A percentile compares a stretch with the other conserved stretches of the same genome.
These are phyloP conservation scores for Portevinia maculata DNA, from an alignment of 2,888 invertebrate genomes.

Conservation along the genomic window DNA sequence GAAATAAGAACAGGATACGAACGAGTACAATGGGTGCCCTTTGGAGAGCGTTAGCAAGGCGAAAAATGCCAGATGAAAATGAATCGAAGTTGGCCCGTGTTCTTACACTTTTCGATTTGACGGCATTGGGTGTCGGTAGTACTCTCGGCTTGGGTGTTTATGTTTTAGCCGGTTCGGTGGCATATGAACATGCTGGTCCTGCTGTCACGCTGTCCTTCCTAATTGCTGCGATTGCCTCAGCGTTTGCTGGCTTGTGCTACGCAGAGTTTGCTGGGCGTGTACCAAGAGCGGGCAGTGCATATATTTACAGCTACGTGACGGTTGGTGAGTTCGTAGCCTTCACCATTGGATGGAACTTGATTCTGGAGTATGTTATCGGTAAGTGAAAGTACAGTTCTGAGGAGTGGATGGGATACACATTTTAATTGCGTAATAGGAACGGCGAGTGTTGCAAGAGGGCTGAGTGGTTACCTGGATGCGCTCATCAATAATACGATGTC, in stretches of 20 bases:
- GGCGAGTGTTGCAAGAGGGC: slow-evolving; percentile 92
- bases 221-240: slow-evolving; percentile 95
- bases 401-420: too few species aligned
- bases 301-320: slow-evolving; percentile 96
- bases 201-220: slow-evolving; percentile 93
- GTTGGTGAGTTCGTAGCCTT: slow-evolving; percentile 96
- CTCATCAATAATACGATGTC: slow-evolving; percentile 87
- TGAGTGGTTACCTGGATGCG: slow-evolving; percentile 91
- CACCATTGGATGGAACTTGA: slow-evolving; percentile 96
- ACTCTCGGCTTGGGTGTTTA: slow-evolving; percentile 96
- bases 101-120: slow-evolving; percentile 91
- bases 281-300: slow-evolving; percentile 95
- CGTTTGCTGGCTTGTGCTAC: slow-evolving; percentile 94
- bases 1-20: too few species aligned
- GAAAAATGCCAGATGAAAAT: too few species aligned
- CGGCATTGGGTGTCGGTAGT: slow-evolving; percentile 91
- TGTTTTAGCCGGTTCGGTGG: slow-evolving; percentile 93
- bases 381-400: too few species aligned
- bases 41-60: too few species aligned
- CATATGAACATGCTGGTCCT: slow-evolving; percentile 92
- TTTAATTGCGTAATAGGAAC: too few species aligned
- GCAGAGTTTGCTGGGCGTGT: slow-evolving; percentile 96
- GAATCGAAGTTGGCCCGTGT: slow-evolving; percentile 87
- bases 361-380: slow-evolving; percentile 94
- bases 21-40: too few species aligned